Conservation (phyloP, 1,140 invertebrate species). For the Dendroctonus valens region DNA sequence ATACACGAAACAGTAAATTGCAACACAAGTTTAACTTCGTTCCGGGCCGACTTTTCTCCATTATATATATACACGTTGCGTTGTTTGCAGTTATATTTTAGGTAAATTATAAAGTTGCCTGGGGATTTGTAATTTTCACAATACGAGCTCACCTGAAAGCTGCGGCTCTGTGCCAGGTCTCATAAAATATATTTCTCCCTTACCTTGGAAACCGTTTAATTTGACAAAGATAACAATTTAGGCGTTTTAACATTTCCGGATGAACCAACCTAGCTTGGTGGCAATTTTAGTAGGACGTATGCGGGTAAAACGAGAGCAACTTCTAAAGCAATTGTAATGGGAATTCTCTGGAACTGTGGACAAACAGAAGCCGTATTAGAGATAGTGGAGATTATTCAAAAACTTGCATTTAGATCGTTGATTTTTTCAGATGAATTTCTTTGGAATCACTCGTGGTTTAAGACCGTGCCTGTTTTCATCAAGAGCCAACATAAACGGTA, state of each 20-base stretch:
- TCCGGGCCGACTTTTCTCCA: slow-evolving; percentile 23
- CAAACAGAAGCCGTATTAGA: too few species aligned
- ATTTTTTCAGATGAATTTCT: too few species aligned
- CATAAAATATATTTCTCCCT: slow-evolving; percentile 16
- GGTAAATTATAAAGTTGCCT: slow-evolving; percentile 31
- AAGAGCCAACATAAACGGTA: too few species aligned
- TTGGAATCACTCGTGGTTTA: too few species aligned
- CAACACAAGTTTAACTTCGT: slow-evolving; percentile 26
- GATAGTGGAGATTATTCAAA: too few species aligned
- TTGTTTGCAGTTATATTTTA: slow-evolving; percentile 29
- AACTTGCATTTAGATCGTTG: too few species aligned
- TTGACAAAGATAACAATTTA: slow-evolving; percentile 20
- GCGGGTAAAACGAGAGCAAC: too few species aligned
- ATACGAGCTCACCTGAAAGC: slow-evolving; percentile 20
- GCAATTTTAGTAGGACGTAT: too few species aligned
- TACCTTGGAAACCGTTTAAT: slow-evolving; percentile 19
- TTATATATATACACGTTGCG: slow-evolving; percentile 20
- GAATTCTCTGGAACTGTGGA: too few species aligned
- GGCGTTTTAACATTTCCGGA: slow-evolving; percentile 3
- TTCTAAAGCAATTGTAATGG: too few species aligned
- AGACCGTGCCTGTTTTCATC: too few species aligned
- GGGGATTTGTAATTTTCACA: slow-evolving; percentile 33
- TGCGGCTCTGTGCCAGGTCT: slow-evolving; percentile 6
- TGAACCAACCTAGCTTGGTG: too few species aligned
- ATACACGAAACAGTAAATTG: slow-evolving; percentile 21